phyloP scores from a whole-genome alignment of 2,888 invertebrate species.

The Nesidiocoris tenuis region DNA sequence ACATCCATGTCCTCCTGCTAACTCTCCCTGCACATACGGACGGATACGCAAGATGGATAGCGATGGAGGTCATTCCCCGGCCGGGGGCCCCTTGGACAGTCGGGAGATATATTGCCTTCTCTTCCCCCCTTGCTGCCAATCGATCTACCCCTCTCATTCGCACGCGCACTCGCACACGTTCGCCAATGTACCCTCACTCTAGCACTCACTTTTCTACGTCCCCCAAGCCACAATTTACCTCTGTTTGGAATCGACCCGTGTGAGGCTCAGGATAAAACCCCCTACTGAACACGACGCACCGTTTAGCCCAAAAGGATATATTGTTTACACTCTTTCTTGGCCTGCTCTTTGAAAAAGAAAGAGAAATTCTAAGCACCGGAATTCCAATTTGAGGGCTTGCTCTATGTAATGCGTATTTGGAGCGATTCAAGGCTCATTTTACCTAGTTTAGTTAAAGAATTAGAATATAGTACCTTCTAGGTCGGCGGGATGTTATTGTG shows the following conservation, averaged over 20 bases:
- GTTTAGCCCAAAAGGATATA: background rate
- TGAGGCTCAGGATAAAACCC: conserved; percentile 17
- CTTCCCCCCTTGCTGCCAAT: conserved; percentile 24
- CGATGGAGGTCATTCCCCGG: conserved; percentile 42
- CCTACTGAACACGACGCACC: background rate
- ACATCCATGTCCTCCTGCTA: background rate
- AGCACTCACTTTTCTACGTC: conserved; percentile 11
- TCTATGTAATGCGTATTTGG: no score
- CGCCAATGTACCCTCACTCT: conserved; percentile 13
- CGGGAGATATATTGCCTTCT: conserved; percentile 40
- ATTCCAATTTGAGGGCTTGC: no score
- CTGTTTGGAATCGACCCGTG: conserved; percentile 32
- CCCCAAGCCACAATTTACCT: conserved; percentile 39
- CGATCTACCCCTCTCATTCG: conserved; percentile 35
- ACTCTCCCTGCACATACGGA: background rate
- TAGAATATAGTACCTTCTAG: no score
- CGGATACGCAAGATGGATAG: conserved; percentile 42
- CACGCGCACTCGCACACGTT: background rate
- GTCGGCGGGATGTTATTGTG: no score
- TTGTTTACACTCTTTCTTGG: background rate
- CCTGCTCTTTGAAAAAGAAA: no score
- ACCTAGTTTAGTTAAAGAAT: no score
- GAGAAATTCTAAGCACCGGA: no score
- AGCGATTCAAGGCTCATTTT: no score
- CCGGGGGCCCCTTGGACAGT: conserved; percentile 33